Evolutionary conservation across 92 coral and sea anemone genomes (phyloP).

Genomic region (Phenganax stokvisi): DNA sequence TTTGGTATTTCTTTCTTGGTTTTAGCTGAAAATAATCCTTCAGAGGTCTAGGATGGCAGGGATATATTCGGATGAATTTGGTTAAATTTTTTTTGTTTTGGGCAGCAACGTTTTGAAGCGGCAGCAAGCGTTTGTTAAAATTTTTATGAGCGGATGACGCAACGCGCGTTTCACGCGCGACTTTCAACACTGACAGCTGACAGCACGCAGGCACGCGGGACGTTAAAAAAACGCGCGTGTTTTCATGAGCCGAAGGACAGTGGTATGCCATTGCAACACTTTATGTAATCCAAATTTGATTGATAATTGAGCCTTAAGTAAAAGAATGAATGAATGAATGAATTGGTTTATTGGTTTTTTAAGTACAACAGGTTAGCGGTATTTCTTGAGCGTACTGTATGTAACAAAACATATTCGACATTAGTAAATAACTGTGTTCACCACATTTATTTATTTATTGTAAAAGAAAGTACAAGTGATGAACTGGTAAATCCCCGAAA

Average conservation of each 20-base stretch:
- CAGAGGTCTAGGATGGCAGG: slow-evolving; percentile 39
- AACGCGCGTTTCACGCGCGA: slow-evolving; percentile 34
- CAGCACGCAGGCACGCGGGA: background rate
- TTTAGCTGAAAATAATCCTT: slow-evolving; percentile 9
- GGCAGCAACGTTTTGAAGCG: slow-evolving; percentile 40
- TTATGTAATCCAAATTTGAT: background rate
- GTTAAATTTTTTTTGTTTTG: background rate
- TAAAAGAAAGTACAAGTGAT: background rate
- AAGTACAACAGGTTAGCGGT: background rate
- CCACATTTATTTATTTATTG: background rate
- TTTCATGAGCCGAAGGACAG: background rate
- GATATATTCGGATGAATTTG: slow-evolving; percentile 29
- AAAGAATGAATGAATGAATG: background rate
- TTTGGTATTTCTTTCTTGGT: background rate
- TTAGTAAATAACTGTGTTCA: background rate
- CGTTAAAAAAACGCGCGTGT: background rate
- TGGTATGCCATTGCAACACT: background rate
- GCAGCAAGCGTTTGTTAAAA: slow-evolving; percentile 32
- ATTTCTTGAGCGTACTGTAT: background rate
- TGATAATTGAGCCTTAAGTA: background rate
- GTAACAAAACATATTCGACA: too few species aligned
- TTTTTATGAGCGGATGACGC: slow-evolving; percentile 44
- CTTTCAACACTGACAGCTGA: background rate
- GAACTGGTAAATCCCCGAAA: background rate
- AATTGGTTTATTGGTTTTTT: too few species aligned